Percentiles rank a stretch among this genome's conserved stretches.
Conservation (phyloP, 2,888 invertebrate species). For the Criorhina ranunculi region DNA sequence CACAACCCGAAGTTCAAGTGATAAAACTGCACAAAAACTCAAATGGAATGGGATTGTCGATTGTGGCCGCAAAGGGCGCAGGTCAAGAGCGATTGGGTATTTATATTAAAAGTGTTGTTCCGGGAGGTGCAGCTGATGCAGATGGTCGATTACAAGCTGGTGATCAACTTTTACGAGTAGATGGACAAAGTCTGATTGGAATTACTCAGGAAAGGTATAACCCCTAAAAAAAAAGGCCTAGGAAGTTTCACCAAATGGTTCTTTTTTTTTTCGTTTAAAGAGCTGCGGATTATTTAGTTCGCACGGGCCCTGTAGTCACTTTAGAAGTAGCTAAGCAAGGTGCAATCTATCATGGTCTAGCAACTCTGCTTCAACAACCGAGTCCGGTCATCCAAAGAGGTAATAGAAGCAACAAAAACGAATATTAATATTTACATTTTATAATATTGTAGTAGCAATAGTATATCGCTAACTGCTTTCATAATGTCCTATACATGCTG, state of each 20-base stretch:
- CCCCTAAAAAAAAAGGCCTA: too few species aligned
- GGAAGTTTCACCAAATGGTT: neutral
- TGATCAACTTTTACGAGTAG: slow-evolving; percentile 98
- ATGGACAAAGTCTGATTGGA: slow-evolving; percentile 96
- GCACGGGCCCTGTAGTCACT: slow-evolving; percentile 96
- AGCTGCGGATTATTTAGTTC: slow-evolving; percentile 97
- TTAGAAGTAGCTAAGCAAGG: slow-evolving; percentile 99
- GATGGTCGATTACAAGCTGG: slow-evolving; percentile 98
- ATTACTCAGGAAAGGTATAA: slow-evolving; percentile 91
- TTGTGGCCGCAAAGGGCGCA: slow-evolving; percentile 97
- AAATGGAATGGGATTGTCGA: slow-evolving; percentile 99
- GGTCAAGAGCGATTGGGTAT: slow-evolving; percentile 95
- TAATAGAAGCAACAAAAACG: slow-evolving; percentile 82
- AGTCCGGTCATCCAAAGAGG: slow-evolving; percentile 92
- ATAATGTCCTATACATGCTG: slow-evolving; percentile 80
- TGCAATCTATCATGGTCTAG: slow-evolving; percentile 97
- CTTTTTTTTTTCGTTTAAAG: slow-evolving; percentile 83
- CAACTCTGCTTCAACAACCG: slow-evolving; percentile 95
- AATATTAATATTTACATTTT: slow-evolving; percentile 5
- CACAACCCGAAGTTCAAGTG: slow-evolving; percentile 91
- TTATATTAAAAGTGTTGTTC: slow-evolving; percentile 99
- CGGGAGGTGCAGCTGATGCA: slow-evolving; percentile 95
- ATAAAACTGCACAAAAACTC: slow-evolving; percentile 97
- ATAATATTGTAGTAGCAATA: slow-evolving; percentile 20
- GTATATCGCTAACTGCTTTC: slow-evolving; percentile 79